Evolutionary conservation across 2,797 vertebrate genomes (phyloP), one percentile per base, ranked within the genome.

Genomic region (Centropyge bicolor): DNA sequence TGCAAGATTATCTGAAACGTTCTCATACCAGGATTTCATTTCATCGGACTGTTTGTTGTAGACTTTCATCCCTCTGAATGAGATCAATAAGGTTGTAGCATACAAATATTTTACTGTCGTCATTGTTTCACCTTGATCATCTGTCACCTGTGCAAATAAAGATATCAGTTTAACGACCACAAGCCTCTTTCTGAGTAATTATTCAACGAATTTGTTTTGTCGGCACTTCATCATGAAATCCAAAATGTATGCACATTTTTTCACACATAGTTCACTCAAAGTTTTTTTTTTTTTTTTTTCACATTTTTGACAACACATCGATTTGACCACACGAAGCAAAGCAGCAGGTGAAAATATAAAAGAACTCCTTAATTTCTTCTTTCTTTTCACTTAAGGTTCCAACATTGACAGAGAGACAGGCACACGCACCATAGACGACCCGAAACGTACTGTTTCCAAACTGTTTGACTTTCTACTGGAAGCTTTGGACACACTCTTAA

Each of bases 291-390:
- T 31, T 31, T 27, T 0, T 41, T 46, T 31, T 19, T 7, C 12
- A 64, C 40, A 76, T 69, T 81, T 70, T 82, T 73, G 54, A 86
- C 77, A 35, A 74, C 57, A 86, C 76, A 90, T 3, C 3, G 2
- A 80, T 76, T 75, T 79, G 71, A 86, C 75, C 74, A 89, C 83
- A 74, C 76, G 65, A 81, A 80, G 78, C 62, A 62, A 80, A 84
- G 85, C 76, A 78, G 66, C 74, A 19, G 48, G 74, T 85, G 68
- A 80, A 85, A 77, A 66, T 74, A 63, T 66, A 71, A 72, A 79
- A 74, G 3, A 81, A 75, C 36, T 0, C 57, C 62, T 70, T 7
- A 1, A 35, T 27, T 59, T 74, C 14, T 59, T 78, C 31, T 70
- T 72, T 51, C 27, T 76, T 84, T 86, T 70, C 40, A 72, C 60